Base-by-base conservation (phyloP, 1,140 invertebrate species). In the Battus philenor region DNA sequence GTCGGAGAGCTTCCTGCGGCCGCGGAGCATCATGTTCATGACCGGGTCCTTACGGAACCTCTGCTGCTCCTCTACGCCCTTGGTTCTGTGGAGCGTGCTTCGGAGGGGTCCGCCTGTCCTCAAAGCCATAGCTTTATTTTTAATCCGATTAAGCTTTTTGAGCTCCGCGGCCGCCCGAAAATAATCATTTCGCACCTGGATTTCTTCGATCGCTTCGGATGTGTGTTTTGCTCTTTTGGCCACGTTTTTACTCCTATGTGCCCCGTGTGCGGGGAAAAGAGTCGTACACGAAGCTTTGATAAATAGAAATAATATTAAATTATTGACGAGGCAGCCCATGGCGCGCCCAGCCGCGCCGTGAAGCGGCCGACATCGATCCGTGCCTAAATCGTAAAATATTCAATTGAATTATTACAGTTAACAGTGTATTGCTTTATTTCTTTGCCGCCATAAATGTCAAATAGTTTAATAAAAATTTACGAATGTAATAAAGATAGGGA, bases 1-100 rank as follows among this genome's bases (percentile, higher is more conserved):
- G 44, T 43, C 41, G 43, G 32, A 16, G 26, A 18, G 6, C n/a
- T 29, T 12, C 27, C 16, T 11, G 16, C 30, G 41, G 7, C 6
- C 12, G 10, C 9, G 9, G 4, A 49, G 56, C 17, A 62, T 15
- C 6, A 34, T 39, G 41, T 66, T 61, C 16, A 66, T 34, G 9
- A 66, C 33, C 4, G 55, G 47, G 47, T 67, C 66, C 27, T 47
- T 53, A 13, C 48, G 53, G 13, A 54, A 67, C 7, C 27, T 20
- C 30, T 50, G 43, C 4, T 47, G 54, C 11, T 39, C 31, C 12
- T 27, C 15, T 5, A 16, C 13, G 4, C 13, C 24, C 9, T 15
- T n/a, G 4, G 7, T 4, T 1, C 9, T 4, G 12, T 29, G 9
- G 24, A 5, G 13, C 2, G 15, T 36, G 33, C 10, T 9, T 18